phyloP scores from a whole-genome alignment of 2,797 vertebrate species.

The Gouania willdenowi region DNA sequence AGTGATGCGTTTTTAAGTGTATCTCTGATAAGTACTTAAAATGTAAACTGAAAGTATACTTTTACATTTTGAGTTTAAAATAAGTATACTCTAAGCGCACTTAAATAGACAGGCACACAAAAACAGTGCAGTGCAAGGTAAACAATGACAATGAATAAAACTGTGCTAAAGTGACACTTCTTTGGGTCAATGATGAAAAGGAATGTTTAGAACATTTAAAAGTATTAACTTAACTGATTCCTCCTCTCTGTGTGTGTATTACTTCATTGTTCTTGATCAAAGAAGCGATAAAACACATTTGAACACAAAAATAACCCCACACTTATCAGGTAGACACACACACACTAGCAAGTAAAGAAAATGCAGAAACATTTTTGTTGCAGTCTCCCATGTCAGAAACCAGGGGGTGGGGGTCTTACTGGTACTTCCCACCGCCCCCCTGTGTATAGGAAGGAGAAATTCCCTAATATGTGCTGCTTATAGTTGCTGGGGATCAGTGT shows the following conservation, averaged over 20 bases:
- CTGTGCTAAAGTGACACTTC: no score
- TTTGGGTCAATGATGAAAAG: no score
- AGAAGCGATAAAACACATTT: constrained; percentile 41
- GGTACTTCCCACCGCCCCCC: constrained; percentile 26
- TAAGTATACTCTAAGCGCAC: no score
- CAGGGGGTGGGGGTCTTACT: constrained; percentile 21
- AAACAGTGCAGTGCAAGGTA: no score
- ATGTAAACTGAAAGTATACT: no score
- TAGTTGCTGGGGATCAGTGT: no score
- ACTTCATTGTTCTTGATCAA: constrained; percentile 64
- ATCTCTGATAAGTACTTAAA: no score
- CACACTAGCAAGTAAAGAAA: constrained; percentile 53
- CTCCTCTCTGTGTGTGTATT: constrained; percentile 43
- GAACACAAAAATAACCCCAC: constrained; percentile 4
- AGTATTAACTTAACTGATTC: no score
- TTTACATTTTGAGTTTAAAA: no score
- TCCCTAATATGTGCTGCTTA: constrained; percentile 21
- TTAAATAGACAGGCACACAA: neutral
- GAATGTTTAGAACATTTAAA: no score
- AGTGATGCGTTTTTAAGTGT: no score
- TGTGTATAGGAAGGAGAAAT: constrained; percentile 21
- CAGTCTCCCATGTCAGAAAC: constrained; percentile 64
- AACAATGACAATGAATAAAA: no score
- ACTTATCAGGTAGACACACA: constrained; percentile 15
- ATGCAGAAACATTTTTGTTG: constrained; percentile 47